Evolutionary conservation across 1,140 invertebrate species (phyloP).

Genomic region (Camponotus pennsylvanicus): DNA sequence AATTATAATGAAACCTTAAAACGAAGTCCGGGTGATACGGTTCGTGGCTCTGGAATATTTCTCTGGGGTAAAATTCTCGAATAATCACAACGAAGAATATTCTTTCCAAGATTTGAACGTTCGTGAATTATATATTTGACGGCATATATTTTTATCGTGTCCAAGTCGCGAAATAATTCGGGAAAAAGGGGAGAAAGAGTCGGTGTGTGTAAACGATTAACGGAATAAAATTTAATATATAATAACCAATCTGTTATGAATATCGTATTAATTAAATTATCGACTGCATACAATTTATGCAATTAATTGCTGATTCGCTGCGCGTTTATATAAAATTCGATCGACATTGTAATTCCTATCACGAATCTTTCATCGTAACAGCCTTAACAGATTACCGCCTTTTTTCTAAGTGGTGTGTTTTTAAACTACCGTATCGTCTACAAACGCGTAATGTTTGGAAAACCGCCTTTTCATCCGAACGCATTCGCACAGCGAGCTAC

Average conservation of each 20-base stretch:
- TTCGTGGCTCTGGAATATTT: slow-evolving; percentile 46
- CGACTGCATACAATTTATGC: not conserved
- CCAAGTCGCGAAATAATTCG: not conserved
- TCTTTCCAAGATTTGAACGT: slow-evolving; percentile 32
- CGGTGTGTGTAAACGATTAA: not conserved
- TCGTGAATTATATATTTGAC: slow-evolving; percentile 5
- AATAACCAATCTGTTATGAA: not conserved
- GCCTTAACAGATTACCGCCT: not conserved
- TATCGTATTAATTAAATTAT: slow-evolving; percentile 2
- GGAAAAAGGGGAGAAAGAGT: not conserved
- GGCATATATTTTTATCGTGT: not conserved
- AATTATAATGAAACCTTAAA: slow-evolving; percentile 66
- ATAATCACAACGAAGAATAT: slow-evolving; percentile 44
- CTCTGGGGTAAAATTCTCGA: slow-evolving; percentile 47
- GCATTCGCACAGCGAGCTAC: not conserved
- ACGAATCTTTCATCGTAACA: not conserved
- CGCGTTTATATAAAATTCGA: slow-evolving; percentile 4
- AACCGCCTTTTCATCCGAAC: not conserved
- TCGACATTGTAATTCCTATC: not conserved
- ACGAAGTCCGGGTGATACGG: slow-evolving; percentile 54
- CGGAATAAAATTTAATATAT: not conserved
- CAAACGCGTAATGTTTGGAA: slow-evolving; percentile 14
- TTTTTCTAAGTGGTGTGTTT: not conserved
- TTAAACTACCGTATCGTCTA: slow-evolving; percentile 10
- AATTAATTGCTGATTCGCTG: not conserved